Conservation (phyloP, 2,888 invertebrate species). For the Andrena bucephala region DNA sequence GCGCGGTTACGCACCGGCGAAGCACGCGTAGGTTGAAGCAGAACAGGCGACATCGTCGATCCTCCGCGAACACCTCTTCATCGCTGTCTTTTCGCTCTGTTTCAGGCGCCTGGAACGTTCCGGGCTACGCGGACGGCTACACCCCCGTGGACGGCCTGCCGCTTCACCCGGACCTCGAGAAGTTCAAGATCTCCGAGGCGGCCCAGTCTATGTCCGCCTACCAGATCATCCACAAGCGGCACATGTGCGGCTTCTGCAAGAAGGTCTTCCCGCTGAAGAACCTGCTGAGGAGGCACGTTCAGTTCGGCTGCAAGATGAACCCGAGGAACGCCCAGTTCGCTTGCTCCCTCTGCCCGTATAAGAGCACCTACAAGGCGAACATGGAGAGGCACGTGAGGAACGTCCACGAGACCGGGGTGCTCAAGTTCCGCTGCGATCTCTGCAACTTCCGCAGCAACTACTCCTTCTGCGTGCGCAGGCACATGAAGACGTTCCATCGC, state of each 20-base stretch:
- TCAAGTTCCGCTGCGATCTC: slow-evolving; percentile 76
- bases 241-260: slow-evolving; percentile 75
- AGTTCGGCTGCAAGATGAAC: slow-evolving; percentile 75
- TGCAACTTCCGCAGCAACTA: slow-evolving; percentile 82
- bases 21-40: slow-evolving; percentile 16
- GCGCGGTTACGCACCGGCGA: background rate
- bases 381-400: slow-evolving; percentile 82
- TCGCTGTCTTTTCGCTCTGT: slow-evolving; percentile 64
- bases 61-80: slow-evolving; percentile 51
- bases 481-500: slow-evolving; percentile 79
- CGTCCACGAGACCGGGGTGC: slow-evolving; percentile 75
- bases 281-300: slow-evolving; percentile 75
- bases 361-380: slow-evolving; percentile 83
- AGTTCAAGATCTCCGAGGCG: slow-evolving; percentile 29
- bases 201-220: slow-evolving; percentile 18
- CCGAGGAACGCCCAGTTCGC: slow-evolving; percentile 80
- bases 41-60: slow-evolving; percentile 14
- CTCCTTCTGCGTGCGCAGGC: slow-evolving; percentile 80
- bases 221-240: slow-evolving; percentile 63
- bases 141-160: slow-evolving; percentile 18
- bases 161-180: slow-evolving; percentile 44
- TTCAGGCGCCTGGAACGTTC: slow-evolving; percentile 66
- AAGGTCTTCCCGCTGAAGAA: slow-evolving; percentile 73
- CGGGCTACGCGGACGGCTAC: slow-evolving; percentile 40
- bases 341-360: slow-evolving; percentile 83